Conservation (phyloP, 2,888 invertebrate genomes). For the Sinodicranocentrus sp. region DNA sequence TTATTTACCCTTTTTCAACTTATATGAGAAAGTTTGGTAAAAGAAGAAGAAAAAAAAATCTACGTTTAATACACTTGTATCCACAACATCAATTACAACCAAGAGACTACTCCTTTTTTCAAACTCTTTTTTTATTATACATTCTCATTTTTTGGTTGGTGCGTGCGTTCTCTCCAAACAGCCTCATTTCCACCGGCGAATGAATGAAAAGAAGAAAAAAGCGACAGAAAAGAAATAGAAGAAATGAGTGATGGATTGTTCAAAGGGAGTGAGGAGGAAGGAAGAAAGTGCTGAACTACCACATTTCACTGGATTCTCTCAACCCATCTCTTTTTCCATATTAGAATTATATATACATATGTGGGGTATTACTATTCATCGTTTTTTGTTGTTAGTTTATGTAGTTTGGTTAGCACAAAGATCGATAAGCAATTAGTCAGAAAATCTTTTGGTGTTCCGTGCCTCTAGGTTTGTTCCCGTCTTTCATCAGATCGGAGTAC, state of each 20-base stretch:
- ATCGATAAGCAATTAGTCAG: conserved; percentile 76
- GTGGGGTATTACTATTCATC: conserved; percentile 8
- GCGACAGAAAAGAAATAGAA: conserved; percentile 62
- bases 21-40: neutral
- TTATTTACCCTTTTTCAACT: conserved; percentile 41
- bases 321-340: no score
- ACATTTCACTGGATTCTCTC: conserved; percentile 24
- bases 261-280: conserved; percentile 30
- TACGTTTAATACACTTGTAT: conserved; percentile 44
- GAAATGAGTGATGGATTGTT: conserved; percentile 76
- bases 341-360: neutral
- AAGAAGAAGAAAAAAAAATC: conserved; percentile 35
- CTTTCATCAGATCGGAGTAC: conserved; percentile 35
- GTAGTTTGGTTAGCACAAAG: conserved; percentile 45
- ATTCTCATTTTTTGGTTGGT: neutral
- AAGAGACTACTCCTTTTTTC: neutral
- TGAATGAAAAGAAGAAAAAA: conserved; percentile 46
- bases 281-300: conserved; percentile 24
- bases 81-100: conserved; percentile 54
- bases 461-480: conserved; percentile 34
- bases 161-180: neutral
- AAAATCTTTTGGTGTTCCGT: conserved; percentile 70
- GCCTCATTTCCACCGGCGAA: no score
- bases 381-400: conserved; percentile 14
- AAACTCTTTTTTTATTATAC: neutral